Percentiles rank a stretch among this genome's conserved stretches.
These are phyloP conservation scores for Deilephila elpenor DNA, from an alignment of 2,888 invertebrate genomes.

Conservation along the genomic window DNA sequence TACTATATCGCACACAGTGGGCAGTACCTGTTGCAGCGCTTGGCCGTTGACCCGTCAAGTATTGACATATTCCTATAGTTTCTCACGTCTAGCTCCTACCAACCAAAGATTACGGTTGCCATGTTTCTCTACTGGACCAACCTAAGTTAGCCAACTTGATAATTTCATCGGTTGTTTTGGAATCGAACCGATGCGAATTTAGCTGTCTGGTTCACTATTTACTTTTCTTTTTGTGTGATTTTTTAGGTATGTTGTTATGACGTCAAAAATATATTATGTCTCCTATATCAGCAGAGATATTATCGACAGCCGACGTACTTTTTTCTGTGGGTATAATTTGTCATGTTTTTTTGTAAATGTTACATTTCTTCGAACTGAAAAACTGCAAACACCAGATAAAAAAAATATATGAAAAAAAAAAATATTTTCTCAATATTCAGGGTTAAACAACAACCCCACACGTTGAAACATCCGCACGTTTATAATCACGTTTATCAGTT, in stretches of 20 bases:
- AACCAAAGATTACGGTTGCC: conserved; percentile 55
- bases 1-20: conserved; percentile 69
- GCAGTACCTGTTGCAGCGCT: conserved; percentile 70
- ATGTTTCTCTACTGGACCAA: conserved; percentile 62
- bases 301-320: no score
- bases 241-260: neutral
- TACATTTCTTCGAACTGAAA: neutral
- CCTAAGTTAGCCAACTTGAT: conserved; percentile 30
- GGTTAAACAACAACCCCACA: neutral
- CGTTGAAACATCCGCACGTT: neutral
- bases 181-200: neutral
- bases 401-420: neutral
- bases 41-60: conserved; percentile 83
- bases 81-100: conserved; percentile 77
- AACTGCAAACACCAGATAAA: neutral
- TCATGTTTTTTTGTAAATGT: no score
- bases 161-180: conserved; percentile 12
- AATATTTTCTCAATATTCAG: neutral
- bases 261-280: conserved; percentile 1
- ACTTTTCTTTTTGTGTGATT: neutral
- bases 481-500: conserved; percentile 8
- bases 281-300: no score
- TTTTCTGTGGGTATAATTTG: no score
- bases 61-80: conserved; percentile 84
- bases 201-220: neutral